phyloP scores from a whole-genome alignment of 2,113 vertebrate species.

The Arvicanthis niloticus region DNA sequence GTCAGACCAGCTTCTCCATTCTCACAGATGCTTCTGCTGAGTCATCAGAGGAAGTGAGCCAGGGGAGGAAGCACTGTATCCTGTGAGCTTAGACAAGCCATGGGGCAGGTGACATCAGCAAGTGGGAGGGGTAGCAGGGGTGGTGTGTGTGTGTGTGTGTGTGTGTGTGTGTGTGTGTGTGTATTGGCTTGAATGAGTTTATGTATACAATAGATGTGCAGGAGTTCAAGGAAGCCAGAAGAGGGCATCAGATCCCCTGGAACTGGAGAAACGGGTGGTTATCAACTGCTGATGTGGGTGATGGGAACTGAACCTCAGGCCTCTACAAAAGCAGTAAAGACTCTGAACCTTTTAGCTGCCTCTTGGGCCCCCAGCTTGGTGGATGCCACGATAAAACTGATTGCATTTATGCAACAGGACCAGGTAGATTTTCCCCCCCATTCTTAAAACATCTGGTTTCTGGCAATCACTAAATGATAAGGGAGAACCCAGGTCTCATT shows the following conservation, averaged over 20 bases:
- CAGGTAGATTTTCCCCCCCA: neutral
- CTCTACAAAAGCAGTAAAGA: neutral
- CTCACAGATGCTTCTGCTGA: conserved; percentile 3
- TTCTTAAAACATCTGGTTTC: neutral
- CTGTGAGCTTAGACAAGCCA: neutral
- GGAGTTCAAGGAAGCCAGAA: neutral
- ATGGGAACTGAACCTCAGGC: neutral
- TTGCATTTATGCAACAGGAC: neutral
- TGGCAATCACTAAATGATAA: neutral
- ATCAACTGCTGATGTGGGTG: neutral
- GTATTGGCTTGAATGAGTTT: neutral
- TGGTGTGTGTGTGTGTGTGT: neutral
- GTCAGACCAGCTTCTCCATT: neutral
- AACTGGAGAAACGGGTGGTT: neutral
- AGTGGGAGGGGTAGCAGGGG: neutral
- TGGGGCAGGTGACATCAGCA: neutral
- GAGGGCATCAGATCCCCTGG: neutral
- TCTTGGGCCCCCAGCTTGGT: neutral
- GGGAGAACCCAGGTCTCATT: neutral
- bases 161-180: neutral
- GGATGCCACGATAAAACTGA: neutral
- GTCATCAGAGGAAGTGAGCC: neutral
- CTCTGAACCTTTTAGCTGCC: neutral
- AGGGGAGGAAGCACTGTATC: accelerated
- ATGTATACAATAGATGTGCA: neutral